Evolutionary conservation across 2,888 invertebrate species (phyloP).

Genomic region (Chrysodeixis includens): DNA sequence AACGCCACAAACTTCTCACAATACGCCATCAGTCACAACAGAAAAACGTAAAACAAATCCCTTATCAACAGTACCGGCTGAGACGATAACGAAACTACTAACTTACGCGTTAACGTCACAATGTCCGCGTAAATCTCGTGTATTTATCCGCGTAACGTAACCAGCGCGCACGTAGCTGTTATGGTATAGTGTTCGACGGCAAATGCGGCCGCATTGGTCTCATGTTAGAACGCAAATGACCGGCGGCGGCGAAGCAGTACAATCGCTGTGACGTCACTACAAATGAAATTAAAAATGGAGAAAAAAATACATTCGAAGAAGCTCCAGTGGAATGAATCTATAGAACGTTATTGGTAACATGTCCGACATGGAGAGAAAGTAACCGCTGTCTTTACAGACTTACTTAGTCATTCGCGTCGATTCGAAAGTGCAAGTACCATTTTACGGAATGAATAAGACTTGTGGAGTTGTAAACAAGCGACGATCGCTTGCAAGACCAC

Average conservation of each 20-base stretch:
- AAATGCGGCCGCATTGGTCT: constrained; percentile 74
- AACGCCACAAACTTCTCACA: constrained; percentile 63
- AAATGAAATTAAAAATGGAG: constrained; percentile 82
- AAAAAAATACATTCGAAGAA: constrained; percentile 66
- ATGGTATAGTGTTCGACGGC: constrained; percentile 56
- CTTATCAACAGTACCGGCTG: constrained; percentile 62
- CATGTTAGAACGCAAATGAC: constrained; percentile 83
- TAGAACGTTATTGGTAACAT: constrained; percentile 73
- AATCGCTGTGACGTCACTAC: constrained; percentile 75
- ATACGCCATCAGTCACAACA: constrained; percentile 65
- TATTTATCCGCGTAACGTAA: constrained; percentile 62
- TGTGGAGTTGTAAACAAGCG: constrained; percentile 52
- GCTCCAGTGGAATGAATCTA: constrained; percentile 73
- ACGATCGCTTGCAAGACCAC: constrained; percentile 24
- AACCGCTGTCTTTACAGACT: constrained; percentile 47
- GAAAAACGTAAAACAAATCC: constrained; percentile 64
- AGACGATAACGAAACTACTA: constrained; percentile 63
- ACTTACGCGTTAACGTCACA: constrained; percentile 66
- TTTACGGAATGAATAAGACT: constrained; percentile 51
- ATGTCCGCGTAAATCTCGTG: constrained; percentile 48
- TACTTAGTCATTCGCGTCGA: constrained; percentile 71
- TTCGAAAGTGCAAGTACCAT: constrained; percentile 83
- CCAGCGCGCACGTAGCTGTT: constrained; percentile 63
- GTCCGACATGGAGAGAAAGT: constrained; percentile 76
- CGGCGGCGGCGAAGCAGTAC: constrained; percentile 73